These are phyloP conservation scores for Callocephalon fimbriatum DNA, from an alignment of 2,113 vertebrate species.

Conservation along the genomic window DNA sequence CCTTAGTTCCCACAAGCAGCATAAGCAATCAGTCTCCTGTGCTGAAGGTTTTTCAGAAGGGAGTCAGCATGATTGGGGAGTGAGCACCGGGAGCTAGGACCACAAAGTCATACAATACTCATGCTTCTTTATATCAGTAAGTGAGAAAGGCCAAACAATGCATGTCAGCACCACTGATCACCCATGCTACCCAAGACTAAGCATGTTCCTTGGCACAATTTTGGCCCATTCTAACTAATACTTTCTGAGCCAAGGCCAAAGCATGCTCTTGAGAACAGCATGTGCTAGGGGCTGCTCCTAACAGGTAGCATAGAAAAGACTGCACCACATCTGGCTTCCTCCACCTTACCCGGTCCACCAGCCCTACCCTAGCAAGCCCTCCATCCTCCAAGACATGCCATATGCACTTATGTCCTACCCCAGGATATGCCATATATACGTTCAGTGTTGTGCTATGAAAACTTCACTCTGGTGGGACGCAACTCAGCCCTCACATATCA, in stretches of 20 bases:
- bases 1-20: background rate
- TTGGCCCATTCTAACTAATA: background rate
- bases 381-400: background rate
- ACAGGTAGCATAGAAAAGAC: background rate
- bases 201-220: background rate
- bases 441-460: background rate
- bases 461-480: background rate
- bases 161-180: background rate
- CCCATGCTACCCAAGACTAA: background rate
- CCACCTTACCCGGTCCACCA: background rate
- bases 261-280: background rate
- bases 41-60: background rate
- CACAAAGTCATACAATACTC: background rate
- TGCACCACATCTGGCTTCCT: background rate
- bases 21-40: background rate
- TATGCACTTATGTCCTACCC: background rate
- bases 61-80: background rate
- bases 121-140: background rate
- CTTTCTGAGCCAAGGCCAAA: background rate
- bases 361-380: background rate
- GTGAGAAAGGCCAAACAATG: background rate
- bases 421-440: background rate
- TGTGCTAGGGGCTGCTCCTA: background rate
- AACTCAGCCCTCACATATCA: background rate
- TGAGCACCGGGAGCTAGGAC: background rate